Evolutionary conservation across 2,888 invertebrate genomes (phyloP).

Genomic region (Mythimna ferrago): DNA sequence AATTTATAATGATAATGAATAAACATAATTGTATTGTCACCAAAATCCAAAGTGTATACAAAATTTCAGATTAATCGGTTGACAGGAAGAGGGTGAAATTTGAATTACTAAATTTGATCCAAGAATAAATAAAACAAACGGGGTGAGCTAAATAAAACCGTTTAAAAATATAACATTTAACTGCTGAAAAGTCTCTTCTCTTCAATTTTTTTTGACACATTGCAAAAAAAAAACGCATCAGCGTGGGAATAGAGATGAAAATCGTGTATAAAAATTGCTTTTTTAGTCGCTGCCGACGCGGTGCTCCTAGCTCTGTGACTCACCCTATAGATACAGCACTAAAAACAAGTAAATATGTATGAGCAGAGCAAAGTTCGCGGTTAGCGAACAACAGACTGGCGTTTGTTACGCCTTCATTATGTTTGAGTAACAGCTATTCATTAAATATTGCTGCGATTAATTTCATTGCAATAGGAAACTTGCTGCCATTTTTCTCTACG

Average conservation of each 20-base stretch:
- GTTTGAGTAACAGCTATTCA: slow-evolving; percentile 9
- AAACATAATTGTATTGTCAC: too few species aligned
- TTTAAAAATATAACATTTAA: too few species aligned
- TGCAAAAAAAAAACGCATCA: too few species aligned
- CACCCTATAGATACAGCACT: not conserved
- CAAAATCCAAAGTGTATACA: too few species aligned
- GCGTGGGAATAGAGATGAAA: not conserved
- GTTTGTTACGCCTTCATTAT: slow-evolving; percentile 19
- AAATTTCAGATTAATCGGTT: too few species aligned
- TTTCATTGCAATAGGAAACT: not conserved
- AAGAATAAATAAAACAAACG: too few species aligned
- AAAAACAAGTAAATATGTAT: not conserved
- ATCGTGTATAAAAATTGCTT: not conserved
- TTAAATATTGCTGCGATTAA: not conserved
- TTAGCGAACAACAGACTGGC: not conserved
- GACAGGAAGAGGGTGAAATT: too few species aligned
- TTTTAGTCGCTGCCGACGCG: not conserved
- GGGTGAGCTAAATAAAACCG: too few species aligned
- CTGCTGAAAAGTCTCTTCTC: too few species aligned
- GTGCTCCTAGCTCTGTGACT: not conserved
- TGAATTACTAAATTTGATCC: too few species aligned
- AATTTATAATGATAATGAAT: too few species aligned
- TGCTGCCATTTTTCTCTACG: not conserved
- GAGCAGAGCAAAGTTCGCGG: slow-evolving; percentile 10
- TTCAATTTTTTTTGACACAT: too few species aligned